Conservation (phyloP, 2,888 invertebrate species). For the Standfussiana lucernea region DNA sequence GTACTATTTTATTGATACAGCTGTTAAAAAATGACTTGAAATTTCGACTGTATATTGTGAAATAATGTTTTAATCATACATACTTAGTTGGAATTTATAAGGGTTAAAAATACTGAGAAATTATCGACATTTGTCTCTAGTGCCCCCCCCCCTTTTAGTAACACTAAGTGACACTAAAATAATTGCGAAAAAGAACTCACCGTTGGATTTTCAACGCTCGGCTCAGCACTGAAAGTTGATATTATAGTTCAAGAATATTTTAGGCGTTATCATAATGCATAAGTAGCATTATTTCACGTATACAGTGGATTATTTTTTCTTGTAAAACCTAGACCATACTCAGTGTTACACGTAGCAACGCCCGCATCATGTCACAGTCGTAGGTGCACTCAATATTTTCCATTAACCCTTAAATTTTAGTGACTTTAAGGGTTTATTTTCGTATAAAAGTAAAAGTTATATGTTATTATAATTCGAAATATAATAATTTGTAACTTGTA, state of each 20-base stretch:
- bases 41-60: slow-evolving; percentile 42
- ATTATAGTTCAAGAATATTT: background rate
- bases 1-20: slow-evolving; percentile 58
- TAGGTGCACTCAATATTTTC: slow-evolving; percentile 48
- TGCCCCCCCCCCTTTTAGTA: background rate
- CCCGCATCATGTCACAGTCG: slow-evolving; percentile 28
- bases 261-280: background rate
- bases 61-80: background rate
- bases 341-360: slow-evolving; percentile 33
- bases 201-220: background rate
- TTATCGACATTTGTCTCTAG: background rate
- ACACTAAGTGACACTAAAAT: background rate
- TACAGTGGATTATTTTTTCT: slow-evolving; percentile 38
- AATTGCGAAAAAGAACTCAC: background rate
- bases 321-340: slow-evolving; percentile 29
- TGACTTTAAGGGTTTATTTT: background rate
- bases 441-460: background rate
- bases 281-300: background rate
- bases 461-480: background rate
- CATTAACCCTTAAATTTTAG: background rate
- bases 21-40: slow-evolving; percentile 29
- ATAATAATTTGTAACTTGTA: background rate
- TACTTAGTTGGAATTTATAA: no score
- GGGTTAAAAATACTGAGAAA: background rate
- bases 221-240: background rate